Percentiles rank a stretch among this genome's conserved stretches.
Evolutionary conservation across 2,113 vertebrate genomes (phyloP).

Genomic region (Petromus typicus): DNA sequence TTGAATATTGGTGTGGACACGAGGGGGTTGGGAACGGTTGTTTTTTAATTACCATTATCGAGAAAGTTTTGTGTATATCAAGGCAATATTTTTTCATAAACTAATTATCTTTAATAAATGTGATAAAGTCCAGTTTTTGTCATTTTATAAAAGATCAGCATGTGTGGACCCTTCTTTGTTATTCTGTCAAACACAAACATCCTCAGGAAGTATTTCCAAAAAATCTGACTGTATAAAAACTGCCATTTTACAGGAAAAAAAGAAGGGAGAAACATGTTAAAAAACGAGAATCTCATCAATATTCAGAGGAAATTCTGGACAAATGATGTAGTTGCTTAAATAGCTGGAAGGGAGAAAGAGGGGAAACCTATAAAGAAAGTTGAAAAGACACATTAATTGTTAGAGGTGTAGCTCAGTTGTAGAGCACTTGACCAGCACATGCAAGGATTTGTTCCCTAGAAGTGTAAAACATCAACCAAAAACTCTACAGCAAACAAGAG

Average conservation of each 20-base stretch:
- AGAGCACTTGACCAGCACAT: background rate
- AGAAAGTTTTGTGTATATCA: constrained; percentile 84
- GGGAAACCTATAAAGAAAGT: constrained; percentile 1
- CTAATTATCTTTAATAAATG: constrained; percentile 85
- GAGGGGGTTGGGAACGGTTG: background rate
- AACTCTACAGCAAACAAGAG: background rate
- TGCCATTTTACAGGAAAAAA: constrained; percentile 48
- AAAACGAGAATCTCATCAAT: background rate
- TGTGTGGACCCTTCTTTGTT: background rate
- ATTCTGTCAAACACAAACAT: constrained; percentile 45
- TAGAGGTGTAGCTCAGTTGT: background rate
- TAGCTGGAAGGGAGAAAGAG: background rate
- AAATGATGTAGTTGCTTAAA: background rate
- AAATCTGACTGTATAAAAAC: background rate
- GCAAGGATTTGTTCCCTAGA: background rate
- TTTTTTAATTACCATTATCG: constrained; percentile 73
- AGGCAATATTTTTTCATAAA: constrained; percentile 79
- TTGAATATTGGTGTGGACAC: constrained; percentile 74
- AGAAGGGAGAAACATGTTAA: background rate
- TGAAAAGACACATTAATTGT: background rate
- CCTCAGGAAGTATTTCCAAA: background rate
- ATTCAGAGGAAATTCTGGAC: background rate
- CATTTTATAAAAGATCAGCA: constrained; percentile 49
- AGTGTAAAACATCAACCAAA: background rate
- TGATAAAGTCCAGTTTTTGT: constrained; percentile 61